Base-by-base conservation (phyloP, 2,797 vertebrate species). In the Pangasius djambal region DNA sequence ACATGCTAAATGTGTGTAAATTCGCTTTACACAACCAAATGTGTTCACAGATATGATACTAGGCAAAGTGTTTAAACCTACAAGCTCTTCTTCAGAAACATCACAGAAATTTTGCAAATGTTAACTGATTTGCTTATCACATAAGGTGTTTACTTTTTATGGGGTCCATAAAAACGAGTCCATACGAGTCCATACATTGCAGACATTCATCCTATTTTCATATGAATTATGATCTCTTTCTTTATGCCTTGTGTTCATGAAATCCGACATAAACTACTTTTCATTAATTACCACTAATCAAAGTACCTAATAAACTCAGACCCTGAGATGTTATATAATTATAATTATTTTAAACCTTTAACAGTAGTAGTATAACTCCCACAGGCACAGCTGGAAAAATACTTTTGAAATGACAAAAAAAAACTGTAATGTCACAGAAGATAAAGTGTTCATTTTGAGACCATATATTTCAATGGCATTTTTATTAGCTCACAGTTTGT, bases 401-500 rank as follows among this genome's bases (percentile, higher is more conserved):
- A 67, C 16, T 50, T 67, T 20, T 83, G 25, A 63, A 84, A 50
- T 83, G 15, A 2, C 15, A 13, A 74, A n/a, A 12, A 52, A 16
- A 16, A 4, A 9, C 15, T 8, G 10, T 61, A 50, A 69, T 22
- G 40, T 7, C 63, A 13, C 6, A 31, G 16, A 31, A 18, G 22
- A 83, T 67, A 28, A 81, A 44, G n/a, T 48, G 28, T 69, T 69
- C 9, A 31, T 31, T 52, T 48, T 65, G 25, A 65, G 7, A 44
- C 59, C 25, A 67, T 9, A 15, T 16, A 70, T 85, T 70, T 48
- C 34, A 55, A 6, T 34, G 28, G 6, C 83, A 70, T 50, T 85
- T 85, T 52, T 85, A 52, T 85, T 85, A 85, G 44, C 63, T 50
- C 61, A 69, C 61, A 37, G 65, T 55, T 70, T 85, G 65, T 52